Percentiles rank a stretch among this genome's conserved stretches.
Evolutionary conservation across 2,113 vertebrate genomes (phyloP).

Genomic region (Probosciger aterrimus): DNA sequence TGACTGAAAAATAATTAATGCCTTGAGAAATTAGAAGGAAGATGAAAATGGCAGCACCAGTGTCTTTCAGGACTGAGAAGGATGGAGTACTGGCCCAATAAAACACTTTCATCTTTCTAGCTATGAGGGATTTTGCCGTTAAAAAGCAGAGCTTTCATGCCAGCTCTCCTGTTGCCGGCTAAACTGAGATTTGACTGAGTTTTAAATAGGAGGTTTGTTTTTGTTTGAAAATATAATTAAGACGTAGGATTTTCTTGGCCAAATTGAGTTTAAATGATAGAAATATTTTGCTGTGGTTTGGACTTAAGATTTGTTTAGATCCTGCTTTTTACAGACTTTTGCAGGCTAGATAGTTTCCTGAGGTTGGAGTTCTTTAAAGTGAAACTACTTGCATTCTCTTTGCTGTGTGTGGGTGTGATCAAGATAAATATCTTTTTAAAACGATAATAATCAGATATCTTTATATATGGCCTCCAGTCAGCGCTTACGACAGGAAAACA

Average conservation of each 20-base stretch:
- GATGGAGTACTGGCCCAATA: neutral
- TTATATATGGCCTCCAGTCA: neutral
- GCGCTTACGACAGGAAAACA: neutral
- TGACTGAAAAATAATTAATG: neutral
- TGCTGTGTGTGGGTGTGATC: neutral
- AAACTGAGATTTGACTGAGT: neutral
- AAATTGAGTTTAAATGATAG: neutral
- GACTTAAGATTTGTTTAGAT: neutral
- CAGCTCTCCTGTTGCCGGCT: neutral
- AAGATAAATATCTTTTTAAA: neutral
- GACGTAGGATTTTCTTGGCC: neutral
- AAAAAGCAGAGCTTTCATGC: neutral
- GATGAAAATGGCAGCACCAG: neutral
- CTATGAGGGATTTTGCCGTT: accelerated
- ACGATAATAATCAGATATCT: neutral
- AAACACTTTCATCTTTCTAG: neutral
- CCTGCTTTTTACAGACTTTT: neutral
- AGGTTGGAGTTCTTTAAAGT: neutral
- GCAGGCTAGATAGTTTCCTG: neutral
- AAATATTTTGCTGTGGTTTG: neutral
- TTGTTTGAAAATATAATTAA: neutral
- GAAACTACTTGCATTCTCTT: neutral
- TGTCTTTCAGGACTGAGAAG: neutral
- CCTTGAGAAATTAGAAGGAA: neutral
- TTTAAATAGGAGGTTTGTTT: neutral